Evolutionary conservation across 2,797 vertebrate species (phyloP), one percentile per base, ranked within the genome.

Genomic region (Emydoidea blandingii): DNA sequence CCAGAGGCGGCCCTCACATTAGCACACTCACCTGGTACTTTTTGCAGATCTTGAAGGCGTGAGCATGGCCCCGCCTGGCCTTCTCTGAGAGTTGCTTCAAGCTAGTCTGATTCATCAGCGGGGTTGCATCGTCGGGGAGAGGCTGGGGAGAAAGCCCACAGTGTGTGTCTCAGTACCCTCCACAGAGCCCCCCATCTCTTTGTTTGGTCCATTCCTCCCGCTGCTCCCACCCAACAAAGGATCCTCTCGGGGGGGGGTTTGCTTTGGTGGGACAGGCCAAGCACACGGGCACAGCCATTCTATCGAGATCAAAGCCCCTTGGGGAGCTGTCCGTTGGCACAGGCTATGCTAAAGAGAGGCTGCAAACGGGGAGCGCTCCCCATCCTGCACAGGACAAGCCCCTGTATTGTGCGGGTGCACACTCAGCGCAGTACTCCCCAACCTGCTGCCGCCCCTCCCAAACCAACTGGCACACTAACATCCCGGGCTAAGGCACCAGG

Each of bases 1-100:
- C 44, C 0, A 0, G 29, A 7, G 72, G 23, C 1, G 0, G 7
- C 41, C 12, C n/a, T 0, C 0, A 0, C 47, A 2, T 19, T 3
- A n/a, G 2, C 1, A 2, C 29, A 83, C 97, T 74, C 96, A 99
- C 99, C 99, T 99, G 98, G 96, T 99, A 99, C 86, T 94, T 98
- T 97, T 99, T 99, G 98, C 99, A 99, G 87, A 99, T 98, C 98
- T 99, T 99, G 96, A 99, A 99, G 68, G 99, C 99, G 3, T 99
- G 99, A 65, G 98, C 98, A 12, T 98, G 96, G 84, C 95, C 89
- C 74, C 92, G 96, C 93, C 98, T 98, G 90, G 98, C 97, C 0
- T 94, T 90, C 95, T 98, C 98, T 0, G 99, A 98, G 37, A 99
- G 98, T 88, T 98, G 98, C 81, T 95, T 98, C 59, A 99, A 98